Conservation (phyloP, 1,140 invertebrate genomes). For the Antheraea pernyi region DNA sequence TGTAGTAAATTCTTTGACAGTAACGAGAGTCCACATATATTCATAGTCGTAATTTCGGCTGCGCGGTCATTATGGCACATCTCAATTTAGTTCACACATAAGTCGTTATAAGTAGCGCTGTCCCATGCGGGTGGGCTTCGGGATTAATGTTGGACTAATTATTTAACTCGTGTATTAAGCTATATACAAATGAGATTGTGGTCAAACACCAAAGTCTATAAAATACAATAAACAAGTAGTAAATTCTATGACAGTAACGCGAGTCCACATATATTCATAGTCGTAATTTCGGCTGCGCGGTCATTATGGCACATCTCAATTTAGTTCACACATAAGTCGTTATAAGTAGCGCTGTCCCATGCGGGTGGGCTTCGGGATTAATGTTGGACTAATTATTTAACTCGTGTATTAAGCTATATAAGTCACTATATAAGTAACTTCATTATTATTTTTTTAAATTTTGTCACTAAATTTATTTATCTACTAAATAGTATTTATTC, state of each 20-base stretch:
- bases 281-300: conserved; percentile 40
- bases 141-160: conserved; percentile 8
- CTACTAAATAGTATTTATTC: too few species aligned
- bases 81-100: conserved; percentile 61
- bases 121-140: conserved; percentile 45
- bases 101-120: conserved; percentile 51
- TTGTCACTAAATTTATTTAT: too few species aligned
- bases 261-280: conserved; percentile 21
- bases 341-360: conserved; percentile 42
- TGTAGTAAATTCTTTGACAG: conserved; percentile 16
- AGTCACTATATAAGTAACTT: background rate
- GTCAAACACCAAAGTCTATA: background rate
- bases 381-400: conserved; percentile 4
- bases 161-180: background rate
- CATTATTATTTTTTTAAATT: too few species aligned
- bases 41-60: conserved; percentile 36
- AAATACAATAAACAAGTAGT: background rate
- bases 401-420: background rate
- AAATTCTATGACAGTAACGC: conserved; percentile 26
- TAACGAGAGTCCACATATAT: conserved; percentile 26
- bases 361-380: conserved; percentile 42
- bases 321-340: conserved; percentile 59
- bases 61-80: conserved; percentile 56
- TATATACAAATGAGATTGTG: background rate
- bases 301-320: conserved; percentile 65